Percentiles rank a stretch among this genome's conserved stretches.
phyloP scores from a whole-genome alignment of 2,797 vertebrate species.

The Sciaenops ocellatus region DNA sequence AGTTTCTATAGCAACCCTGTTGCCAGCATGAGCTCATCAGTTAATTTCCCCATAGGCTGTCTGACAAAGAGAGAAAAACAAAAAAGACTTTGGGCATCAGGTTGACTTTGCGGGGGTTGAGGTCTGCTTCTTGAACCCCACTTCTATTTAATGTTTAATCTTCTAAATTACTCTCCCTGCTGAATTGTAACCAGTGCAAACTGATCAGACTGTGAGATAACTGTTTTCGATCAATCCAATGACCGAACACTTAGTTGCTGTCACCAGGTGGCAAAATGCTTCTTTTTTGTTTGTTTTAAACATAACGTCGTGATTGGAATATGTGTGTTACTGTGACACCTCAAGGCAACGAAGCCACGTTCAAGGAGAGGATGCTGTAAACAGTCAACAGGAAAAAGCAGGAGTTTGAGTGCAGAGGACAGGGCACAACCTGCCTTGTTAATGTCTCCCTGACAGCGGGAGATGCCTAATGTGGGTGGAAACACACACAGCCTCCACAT shows the following conservation, averaged over 20 bases:
- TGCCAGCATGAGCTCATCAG: slow-evolving; percentile 76
- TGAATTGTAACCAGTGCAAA: slow-evolving; percentile 35
- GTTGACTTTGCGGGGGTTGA: slow-evolving; percentile 67
- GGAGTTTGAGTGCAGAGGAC: slow-evolving; percentile 51
- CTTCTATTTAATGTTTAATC: slow-evolving; percentile 52
- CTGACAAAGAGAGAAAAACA: slow-evolving; percentile 69
- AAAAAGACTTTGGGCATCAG: slow-evolving; percentile 62
- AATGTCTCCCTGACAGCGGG: slow-evolving; percentile 72
- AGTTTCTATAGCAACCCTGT: slow-evolving; percentile 83
- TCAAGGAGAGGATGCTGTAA: slow-evolving; percentile 17
- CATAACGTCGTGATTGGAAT: not conserved
- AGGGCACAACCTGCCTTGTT: slow-evolving; percentile 65
- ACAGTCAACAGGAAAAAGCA: slow-evolving; percentile 47
- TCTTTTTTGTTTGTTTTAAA: slow-evolving; percentile 4
- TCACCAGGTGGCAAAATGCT: not conserved
- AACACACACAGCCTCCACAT: slow-evolving; percentile 65
- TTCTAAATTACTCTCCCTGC: slow-evolving; percentile 43
- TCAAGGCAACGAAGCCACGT: slow-evolving; percentile 16
- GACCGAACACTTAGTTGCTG: not conserved
- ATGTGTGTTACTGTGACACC: not conserved
- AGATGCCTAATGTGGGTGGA: slow-evolving; percentile 65
- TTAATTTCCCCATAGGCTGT: slow-evolving; percentile 81
- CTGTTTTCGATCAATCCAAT: slow-evolving; percentile 31
- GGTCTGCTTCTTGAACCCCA: slow-evolving; percentile 41
- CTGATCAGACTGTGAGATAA: slow-evolving; percentile 21